Evolutionary conservation across 2,797 vertebrate genomes (phyloP).

Genomic region (Dermochelys coriacea): DNA sequence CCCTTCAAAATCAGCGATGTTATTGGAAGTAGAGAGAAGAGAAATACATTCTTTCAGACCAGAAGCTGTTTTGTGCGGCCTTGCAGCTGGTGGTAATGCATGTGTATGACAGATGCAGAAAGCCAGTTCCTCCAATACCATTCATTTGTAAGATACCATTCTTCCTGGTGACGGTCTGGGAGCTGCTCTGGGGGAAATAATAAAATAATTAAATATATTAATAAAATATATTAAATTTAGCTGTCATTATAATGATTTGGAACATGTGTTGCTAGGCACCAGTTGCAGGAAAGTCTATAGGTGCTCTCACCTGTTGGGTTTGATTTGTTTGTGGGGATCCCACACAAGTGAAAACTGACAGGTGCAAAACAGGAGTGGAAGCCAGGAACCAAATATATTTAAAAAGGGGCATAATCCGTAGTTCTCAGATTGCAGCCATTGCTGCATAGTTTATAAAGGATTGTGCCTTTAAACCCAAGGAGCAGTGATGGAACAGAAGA

Average conservation of each 20-base stretch:
- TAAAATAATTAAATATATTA: too few relatives aligned
- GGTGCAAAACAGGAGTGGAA: not conserved
- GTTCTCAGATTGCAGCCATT: not conserved
- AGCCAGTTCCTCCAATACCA: not conserved
- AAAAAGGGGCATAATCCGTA: not conserved
- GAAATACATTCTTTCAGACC: not conserved
- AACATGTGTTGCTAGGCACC: conserved; percentile 55
- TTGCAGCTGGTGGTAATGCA: not conserved
- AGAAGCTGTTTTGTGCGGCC: not conserved
- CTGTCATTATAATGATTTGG: conserved; percentile 9
- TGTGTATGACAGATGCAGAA: rapidly evolving
- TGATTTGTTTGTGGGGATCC: not conserved
- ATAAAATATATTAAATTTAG: conserved; percentile 23
- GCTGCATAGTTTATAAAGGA: conserved; percentile 11
- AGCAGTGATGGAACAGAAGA: not conserved
- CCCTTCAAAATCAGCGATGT: conserved; percentile 23
- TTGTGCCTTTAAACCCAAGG: conserved; percentile 38
- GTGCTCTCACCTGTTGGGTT: not conserved
- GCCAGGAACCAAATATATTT: not conserved
- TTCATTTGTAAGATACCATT: not conserved
- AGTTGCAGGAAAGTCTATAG: conserved; percentile 43
- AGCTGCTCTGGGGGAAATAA: not conserved
- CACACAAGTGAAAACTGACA: not conserved
- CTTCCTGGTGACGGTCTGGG: not conserved
- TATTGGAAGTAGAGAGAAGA: conserved; percentile 34